Conservation (phyloP, 2,797 vertebrate genomes). For the Sardinella longiceps region DNA sequence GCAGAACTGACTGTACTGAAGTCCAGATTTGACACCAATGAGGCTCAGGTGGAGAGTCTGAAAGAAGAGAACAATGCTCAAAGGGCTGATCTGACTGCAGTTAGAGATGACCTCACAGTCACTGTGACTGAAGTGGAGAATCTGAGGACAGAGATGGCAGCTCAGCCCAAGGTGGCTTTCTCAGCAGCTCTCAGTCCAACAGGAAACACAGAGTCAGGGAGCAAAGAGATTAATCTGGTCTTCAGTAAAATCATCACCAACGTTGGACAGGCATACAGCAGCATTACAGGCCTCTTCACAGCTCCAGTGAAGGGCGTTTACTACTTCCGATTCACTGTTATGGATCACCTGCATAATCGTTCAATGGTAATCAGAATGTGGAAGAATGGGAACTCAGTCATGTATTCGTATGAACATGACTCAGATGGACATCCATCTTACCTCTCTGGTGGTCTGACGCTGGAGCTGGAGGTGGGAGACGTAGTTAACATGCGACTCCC, state of each 20-base stretch:
- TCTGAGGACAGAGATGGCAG: not conserved
- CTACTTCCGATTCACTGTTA: not conserved
- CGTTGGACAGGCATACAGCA: not conserved
- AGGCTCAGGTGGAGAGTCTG: not conserved
- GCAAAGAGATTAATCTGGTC: not conserved
- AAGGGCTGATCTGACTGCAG: not conserved
- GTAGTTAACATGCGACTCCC: not conserved
- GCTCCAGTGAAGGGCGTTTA: no score
- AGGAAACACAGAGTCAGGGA: not conserved
- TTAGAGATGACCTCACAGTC: no score
- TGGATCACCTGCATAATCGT: not conserved
- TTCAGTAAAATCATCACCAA: not conserved
- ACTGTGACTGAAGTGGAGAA: no score
- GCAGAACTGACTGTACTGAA: not conserved
- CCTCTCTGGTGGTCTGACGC: not conserved
- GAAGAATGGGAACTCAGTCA: not conserved
- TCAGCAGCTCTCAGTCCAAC: not conserved
- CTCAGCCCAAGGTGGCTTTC: not conserved
- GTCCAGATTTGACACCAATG: not conserved
- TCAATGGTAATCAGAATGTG: not conserved
- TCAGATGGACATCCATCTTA: not conserved
- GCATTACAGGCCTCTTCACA: no score
- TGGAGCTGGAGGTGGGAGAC: not conserved
- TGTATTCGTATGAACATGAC: not conserved
- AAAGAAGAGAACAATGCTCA: not conserved